Evolutionary conservation across 2,113 vertebrate species (phyloP).

Genomic region (Pterocles orientalis): DNA sequence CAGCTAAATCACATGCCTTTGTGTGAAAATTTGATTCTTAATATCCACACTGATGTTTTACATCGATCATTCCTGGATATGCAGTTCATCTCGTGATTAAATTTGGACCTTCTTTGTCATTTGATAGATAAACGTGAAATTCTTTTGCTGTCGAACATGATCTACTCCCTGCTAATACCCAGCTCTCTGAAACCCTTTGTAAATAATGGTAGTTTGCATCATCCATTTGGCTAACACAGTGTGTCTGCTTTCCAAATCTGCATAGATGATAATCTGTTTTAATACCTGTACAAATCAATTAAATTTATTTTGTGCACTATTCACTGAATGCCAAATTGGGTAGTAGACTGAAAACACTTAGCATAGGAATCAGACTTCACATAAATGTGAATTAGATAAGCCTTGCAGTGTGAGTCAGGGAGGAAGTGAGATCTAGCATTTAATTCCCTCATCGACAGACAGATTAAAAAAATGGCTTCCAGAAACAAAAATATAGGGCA

Average conservation of each 20-base stretch:
- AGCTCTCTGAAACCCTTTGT: constrained; percentile 30
- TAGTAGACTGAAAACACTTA: constrained; percentile 25
- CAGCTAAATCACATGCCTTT: not conserved
- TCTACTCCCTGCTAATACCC: not conserved
- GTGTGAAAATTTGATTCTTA: not conserved
- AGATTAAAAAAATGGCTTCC: not conserved
- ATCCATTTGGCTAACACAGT: not conserved
- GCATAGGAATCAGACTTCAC: not conserved
- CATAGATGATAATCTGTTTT: constrained; percentile 35
- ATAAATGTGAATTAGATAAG: not conserved
- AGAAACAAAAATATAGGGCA: constrained; percentile 26
- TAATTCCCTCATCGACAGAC: not conserved
- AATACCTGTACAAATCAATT: constrained; percentile 51
- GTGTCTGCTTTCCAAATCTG: constrained; percentile 17
- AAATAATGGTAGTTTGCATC: constrained; percentile 33
- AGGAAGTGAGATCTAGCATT: not conserved
- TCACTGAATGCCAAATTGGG: constrained; percentile 14
- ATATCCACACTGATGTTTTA: not conserved
- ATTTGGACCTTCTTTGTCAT: not conserved
- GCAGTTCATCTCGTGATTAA: not conserved
- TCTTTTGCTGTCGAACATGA: not conserved
- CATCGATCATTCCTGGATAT: not conserved
- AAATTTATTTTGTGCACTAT: constrained; percentile 31
- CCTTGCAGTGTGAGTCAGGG: not conserved
- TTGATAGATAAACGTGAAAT: constrained; percentile 15